Percentiles rank a stretch among this genome's conserved stretches.
Conservation (phyloP, 2,113 vertebrate genomes). For the Odocoileus virginianus region DNA sequence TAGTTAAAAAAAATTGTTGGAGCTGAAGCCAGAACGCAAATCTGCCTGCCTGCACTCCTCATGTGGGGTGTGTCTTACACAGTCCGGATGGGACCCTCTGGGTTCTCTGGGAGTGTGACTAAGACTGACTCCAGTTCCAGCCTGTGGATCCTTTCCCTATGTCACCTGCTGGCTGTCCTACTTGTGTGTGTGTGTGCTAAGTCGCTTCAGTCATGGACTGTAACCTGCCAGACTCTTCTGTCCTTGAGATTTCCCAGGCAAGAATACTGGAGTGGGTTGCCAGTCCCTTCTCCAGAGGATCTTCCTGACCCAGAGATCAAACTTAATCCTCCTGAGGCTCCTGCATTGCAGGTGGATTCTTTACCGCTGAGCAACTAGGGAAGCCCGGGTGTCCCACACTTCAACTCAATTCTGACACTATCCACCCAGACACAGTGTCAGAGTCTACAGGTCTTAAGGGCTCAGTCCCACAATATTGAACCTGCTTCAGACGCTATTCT, state of each 20-base stretch:
- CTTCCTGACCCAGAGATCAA: not conserved
- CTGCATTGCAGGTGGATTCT: not conserved
- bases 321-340: not conserved
- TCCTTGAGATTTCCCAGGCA: not conserved
- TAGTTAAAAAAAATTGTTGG: fast-evolving
- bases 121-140: not conserved
- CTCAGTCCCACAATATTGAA: not conserved
- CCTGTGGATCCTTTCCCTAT: not conserved
- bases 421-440: not conserved
- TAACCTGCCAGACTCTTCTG: not conserved
- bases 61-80: fast-evolving
- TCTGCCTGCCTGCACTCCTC: not conserved
- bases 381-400: not conserved
- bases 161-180: not conserved
- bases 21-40: not conserved
- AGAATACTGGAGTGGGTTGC: not conserved
- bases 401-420: not conserved
- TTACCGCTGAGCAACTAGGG: not conserved
- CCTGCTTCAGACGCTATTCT: not conserved
- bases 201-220: not conserved
- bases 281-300: not conserved
- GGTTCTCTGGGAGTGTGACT: not conserved
- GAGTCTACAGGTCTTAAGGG: not conserved
- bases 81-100: too few species aligned
- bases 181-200: not conserved